These are phyloP conservation scores for Acleris literana DNA, from an alignment of 2,888 invertebrate species.

Conservation along the genomic window DNA sequence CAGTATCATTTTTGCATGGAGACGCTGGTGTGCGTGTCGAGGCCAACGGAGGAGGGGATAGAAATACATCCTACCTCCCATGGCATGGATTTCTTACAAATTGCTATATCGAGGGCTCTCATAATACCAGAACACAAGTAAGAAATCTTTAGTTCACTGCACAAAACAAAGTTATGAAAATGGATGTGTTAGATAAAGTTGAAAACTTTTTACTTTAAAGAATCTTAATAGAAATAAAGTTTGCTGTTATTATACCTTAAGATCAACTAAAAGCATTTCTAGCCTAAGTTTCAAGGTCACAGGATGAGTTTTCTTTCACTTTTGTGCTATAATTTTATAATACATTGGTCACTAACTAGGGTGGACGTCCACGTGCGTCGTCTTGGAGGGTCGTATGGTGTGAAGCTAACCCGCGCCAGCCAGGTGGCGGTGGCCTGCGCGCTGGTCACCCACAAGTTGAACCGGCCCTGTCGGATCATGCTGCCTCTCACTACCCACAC, in stretches of 20 bases:
- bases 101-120: constrained; percentile 46
- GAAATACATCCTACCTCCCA: constrained; percentile 85
- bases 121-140: constrained; percentile 10
- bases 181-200: too few relatives aligned
- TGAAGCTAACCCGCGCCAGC: constrained; percentile 86
- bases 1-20: constrained; percentile 91
- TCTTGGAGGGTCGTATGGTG: constrained; percentile 84
- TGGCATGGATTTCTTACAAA: constrained; percentile 83
- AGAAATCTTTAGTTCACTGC: background rate
- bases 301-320: too few relatives aligned
- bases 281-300: too few relatives aligned
- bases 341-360: too few relatives aligned
- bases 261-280: too few relatives aligned
- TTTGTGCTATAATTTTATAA: too few relatives aligned
- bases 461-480: constrained; percentile 86
- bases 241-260: too few relatives aligned
- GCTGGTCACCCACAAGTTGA: constrained; percentile 83
- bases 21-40: constrained; percentile 84
- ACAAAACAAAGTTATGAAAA: too few relatives aligned
- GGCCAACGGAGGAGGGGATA: constrained; percentile 88
- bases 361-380: constrained; percentile 45
- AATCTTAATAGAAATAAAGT: too few relatives aligned
- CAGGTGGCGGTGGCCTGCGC: constrained; percentile 85
- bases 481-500: constrained; percentile 86
- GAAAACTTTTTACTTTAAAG: too few relatives aligned